Percentiles rank a stretch among this genome's conserved stretches.
Conservation (phyloP, 2,888 invertebrate species). For the Schrankia costaestrigalis region DNA sequence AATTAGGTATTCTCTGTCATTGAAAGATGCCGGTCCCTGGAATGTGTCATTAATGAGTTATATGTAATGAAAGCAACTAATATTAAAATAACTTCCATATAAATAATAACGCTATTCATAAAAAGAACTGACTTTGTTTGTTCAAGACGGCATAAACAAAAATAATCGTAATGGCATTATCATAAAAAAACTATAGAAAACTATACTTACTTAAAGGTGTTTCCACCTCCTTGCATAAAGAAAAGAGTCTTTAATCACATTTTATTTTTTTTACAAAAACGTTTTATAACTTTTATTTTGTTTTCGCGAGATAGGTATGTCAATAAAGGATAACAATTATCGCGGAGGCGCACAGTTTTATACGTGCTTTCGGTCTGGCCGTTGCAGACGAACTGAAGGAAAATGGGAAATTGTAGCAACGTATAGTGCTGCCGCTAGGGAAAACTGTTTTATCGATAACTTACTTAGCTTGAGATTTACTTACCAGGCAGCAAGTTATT, state of each 20-base stretch:
- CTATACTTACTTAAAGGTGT: constrained; percentile 22
- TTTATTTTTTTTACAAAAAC: constrained; percentile 12
- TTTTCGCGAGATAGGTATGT: constrained; percentile 26
- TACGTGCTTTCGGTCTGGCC: constrained; percentile 31
- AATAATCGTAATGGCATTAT: too few species aligned
- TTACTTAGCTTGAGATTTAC: constrained; percentile 7
- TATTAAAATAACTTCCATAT: too few species aligned
- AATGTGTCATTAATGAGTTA: too few species aligned
- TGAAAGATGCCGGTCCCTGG: too few species aligned
- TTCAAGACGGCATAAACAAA: too few species aligned
- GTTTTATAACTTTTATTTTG: constrained; percentile 24
- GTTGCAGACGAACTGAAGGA: constrained; percentile 55
- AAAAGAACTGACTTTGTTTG: too few species aligned
- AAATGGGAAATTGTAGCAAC: constrained; percentile 59
- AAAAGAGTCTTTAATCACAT: constrained; percentile 19
- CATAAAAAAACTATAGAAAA: too few species aligned
- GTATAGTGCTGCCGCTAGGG: constrained; percentile 41
- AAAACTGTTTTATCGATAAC: constrained; percentile 37
- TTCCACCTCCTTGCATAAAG: constrained; percentile 18
- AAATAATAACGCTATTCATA: too few species aligned
- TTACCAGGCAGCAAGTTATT: too few species aligned
- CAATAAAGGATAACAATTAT: constrained; percentile 22
- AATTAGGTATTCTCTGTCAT: too few species aligned
- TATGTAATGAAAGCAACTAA: too few species aligned
- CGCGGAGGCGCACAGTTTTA: constrained; percentile 7